These are phyloP conservation scores for Dendroctonus ponderosae DNA, from an alignment of 1,140 invertebrate genomes.

Conservation along the genomic window DNA sequence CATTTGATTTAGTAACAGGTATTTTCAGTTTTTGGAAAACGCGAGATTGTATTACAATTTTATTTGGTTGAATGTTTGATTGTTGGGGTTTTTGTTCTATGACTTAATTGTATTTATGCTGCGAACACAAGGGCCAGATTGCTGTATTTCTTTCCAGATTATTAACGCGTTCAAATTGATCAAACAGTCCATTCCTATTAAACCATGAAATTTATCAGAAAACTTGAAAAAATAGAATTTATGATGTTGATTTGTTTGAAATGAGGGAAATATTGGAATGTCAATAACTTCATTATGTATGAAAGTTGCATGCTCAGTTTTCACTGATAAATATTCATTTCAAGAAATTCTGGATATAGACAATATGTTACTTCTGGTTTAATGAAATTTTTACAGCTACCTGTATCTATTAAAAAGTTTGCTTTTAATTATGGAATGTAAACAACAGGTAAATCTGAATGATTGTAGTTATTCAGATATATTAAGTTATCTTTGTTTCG, in stretches of 20 bases:
- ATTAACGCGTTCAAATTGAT: background rate
- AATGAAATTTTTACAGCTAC: constrained; percentile 29
- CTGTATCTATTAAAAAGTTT: constrained; percentile 35
- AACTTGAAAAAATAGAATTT: constrained; percentile 18
- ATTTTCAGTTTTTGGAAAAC: constrained; percentile 18
- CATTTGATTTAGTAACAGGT: constrained; percentile 8
- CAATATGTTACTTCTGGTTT: constrained; percentile 22
- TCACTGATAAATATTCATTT: constrained; percentile 25
- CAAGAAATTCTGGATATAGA: constrained; percentile 3
- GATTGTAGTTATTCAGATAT: constrained; percentile 4
- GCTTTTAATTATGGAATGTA: constrained; percentile 17
- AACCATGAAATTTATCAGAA: background rate
- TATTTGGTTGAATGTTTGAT: background rate
- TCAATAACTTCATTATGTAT: constrained; percentile 23
- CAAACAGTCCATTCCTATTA: background rate
- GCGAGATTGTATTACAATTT: background rate
- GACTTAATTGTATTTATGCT: background rate
- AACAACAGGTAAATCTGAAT: constrained; percentile 5
- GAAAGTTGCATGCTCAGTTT: constrained; percentile 25
- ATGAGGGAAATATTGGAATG: constrained; percentile 21
- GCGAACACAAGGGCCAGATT: background rate
- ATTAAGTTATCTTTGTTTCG: background rate
- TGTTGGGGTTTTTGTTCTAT: background rate
- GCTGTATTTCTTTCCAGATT: background rate
- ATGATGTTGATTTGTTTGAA: constrained; percentile 21